These are phyloP conservation scores for Phrynosoma platyrhinos DNA, from an alignment of 2,113 vertebrate genomes.

Conservation along the genomic window DNA sequence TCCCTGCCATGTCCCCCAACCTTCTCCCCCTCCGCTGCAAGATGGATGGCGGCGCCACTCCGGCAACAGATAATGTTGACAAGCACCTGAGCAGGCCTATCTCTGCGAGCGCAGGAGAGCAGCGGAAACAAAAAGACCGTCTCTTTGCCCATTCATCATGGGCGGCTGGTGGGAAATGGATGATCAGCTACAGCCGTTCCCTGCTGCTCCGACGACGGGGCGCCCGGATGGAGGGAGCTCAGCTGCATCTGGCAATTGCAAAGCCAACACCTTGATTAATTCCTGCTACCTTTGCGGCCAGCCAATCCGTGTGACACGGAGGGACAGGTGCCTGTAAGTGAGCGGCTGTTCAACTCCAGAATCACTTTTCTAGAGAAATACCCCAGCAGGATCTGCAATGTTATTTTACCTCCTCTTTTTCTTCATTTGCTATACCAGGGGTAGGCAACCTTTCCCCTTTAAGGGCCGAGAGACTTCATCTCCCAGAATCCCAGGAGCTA, in stretches of 20 bases:
- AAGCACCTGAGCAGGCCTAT: slow-evolving; percentile 37
- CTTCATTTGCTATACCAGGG: background rate
- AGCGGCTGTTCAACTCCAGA: background rate
- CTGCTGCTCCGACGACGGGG: no score
- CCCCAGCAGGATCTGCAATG: no score
- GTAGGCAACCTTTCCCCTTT: no score
- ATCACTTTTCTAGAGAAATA: background rate
- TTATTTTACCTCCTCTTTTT: background rate
- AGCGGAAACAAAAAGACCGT: background rate
- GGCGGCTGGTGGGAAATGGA: background rate
- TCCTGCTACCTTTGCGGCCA: accelerated
- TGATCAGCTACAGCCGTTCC: background rate
- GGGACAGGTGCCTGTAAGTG: accelerated
- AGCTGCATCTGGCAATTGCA: background rate
- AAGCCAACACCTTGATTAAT: background rate
- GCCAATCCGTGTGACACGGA: background rate
- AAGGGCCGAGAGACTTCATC: no score
- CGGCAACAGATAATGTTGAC: background rate
- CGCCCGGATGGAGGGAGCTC: background rate
- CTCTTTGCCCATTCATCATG: slow-evolving; percentile 12
- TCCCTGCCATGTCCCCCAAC: background rate
- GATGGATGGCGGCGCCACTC: background rate
- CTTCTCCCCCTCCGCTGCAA: background rate
- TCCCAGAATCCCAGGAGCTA: no score
- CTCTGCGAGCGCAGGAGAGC: background rate